Evolutionary conservation across 2,888 invertebrate genomes (phyloP).

Genomic region (Tillus elongatus): DNA sequence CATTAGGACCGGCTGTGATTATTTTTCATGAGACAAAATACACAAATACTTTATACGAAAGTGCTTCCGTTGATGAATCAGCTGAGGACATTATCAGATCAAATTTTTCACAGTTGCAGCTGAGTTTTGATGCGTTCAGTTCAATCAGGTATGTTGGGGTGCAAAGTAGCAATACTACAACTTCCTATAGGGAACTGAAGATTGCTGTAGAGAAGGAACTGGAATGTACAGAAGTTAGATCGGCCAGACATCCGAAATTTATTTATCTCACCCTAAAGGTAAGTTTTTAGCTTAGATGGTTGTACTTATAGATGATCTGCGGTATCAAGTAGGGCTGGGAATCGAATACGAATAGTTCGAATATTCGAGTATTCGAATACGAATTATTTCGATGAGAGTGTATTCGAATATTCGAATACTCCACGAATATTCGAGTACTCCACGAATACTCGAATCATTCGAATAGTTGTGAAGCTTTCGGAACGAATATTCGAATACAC

Average conservation of each 20-base stretch:
- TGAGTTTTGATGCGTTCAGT: conserved; percentile 62
- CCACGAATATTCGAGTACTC: too few relatives aligned
- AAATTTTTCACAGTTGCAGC: conserved; percentile 52
- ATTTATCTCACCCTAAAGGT: conserved; percentile 61
- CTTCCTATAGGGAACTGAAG: conserved; percentile 53
- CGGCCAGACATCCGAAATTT: conserved; percentile 56
- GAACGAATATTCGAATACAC: too few relatives aligned
- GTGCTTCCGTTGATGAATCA: conserved; percentile 49
- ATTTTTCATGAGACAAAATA: conserved; percentile 73
- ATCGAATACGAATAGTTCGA: too few relatives aligned
- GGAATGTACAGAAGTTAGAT: conserved; percentile 60
- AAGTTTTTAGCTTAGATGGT: conserved; percentile 14
- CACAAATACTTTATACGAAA: conserved; percentile 54
- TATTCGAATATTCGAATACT: too few relatives aligned
- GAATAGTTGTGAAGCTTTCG: too few relatives aligned
- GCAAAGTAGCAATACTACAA: conserved; percentile 45
- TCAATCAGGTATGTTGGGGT: conserved; percentile 61
- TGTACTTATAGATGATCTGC: too few relatives aligned
- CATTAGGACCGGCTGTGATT: conserved; percentile 61
- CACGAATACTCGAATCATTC: too few relatives aligned
- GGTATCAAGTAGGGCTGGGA: too few relatives aligned
- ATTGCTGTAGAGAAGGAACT: conserved; percentile 53
- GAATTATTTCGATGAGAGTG: too few relatives aligned
- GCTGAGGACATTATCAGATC: conserved; percentile 54
- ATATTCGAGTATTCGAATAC: too few relatives aligned